A percentile compares a stretch with the other conserved stretches of the same genome.
phyloP scores from a whole-genome alignment of 2,797 vertebrate genomes.

The Fistularia commersonii region DNA sequence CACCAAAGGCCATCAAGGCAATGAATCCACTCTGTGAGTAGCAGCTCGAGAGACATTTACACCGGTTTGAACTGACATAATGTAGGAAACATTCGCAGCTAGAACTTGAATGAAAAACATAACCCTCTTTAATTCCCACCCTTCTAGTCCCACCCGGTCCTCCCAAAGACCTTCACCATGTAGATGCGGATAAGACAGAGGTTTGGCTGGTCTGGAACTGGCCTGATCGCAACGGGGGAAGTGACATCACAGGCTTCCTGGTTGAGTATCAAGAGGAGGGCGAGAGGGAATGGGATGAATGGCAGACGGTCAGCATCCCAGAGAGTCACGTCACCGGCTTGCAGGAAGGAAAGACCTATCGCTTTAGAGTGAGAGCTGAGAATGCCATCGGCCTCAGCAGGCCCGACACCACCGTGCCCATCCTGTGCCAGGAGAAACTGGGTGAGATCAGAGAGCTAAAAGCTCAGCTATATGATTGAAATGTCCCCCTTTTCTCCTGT shows the following conservation, averaged over 20 bases:
- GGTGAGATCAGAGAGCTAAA: slow-evolving; percentile 70
- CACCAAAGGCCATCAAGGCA: slow-evolving; percentile 89
- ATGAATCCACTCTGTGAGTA: slow-evolving; percentile 96
- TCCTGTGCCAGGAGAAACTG: slow-evolving; percentile 96
- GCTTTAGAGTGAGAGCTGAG: slow-evolving; percentile 94
- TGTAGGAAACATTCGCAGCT: background rate
- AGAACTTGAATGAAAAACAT: background rate
- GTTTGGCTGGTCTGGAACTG: slow-evolving; percentile 96
- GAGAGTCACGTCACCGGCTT: slow-evolving; percentile 93
- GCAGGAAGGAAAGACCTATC: slow-evolving; percentile 93
- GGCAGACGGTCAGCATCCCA: slow-evolving; percentile 92
- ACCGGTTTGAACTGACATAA: background rate
- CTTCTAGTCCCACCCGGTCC: slow-evolving; percentile 92
- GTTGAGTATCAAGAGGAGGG: slow-evolving; percentile 98
- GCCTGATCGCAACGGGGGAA: slow-evolving; percentile 96
- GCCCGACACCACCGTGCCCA: slow-evolving; percentile 96
- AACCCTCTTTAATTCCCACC: background rate
- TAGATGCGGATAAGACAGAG: slow-evolving; percentile 94
- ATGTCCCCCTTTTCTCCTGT: no score
- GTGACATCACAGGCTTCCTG: slow-evolving; percentile 95
- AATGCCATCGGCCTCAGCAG: slow-evolving; percentile 93
- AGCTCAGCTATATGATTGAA: no score
- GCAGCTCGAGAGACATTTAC: background rate
- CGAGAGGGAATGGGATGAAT: slow-evolving; percentile 88
- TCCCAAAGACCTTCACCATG: slow-evolving; percentile 95